Conservation (phyloP, 2,888 invertebrate species). For the Campoletis raptor region DNA sequence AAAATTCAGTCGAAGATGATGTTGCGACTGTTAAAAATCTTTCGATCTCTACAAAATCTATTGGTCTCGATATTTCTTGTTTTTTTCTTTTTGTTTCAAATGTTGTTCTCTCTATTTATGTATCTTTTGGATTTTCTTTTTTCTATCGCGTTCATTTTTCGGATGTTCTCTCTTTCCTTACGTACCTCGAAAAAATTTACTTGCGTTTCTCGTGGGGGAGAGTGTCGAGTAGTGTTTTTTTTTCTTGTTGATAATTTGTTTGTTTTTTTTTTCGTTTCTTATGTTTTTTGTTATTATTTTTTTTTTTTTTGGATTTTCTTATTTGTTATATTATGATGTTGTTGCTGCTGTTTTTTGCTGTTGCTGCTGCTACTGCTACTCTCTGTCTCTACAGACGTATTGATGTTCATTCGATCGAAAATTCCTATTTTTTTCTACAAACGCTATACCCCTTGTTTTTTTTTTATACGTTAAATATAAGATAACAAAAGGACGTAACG, state of each 20-base stretch:
- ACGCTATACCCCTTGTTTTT: slow-evolving; percentile 8
- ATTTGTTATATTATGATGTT: slow-evolving; percentile 68
- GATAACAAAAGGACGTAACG: neutral
- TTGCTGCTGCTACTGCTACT: slow-evolving; percentile 74
- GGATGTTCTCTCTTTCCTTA: slow-evolving; percentile 70
- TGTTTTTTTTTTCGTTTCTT: slow-evolving; percentile 70
- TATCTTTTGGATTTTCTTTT: neutral
- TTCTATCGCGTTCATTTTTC: slow-evolving; percentile 23
- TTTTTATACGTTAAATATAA: slow-evolving; percentile 17
- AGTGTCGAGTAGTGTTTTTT: slow-evolving; percentile 80
- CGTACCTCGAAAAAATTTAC: slow-evolving; percentile 72
- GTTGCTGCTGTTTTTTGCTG: slow-evolving; percentile 74
- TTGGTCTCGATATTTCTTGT: neutral
- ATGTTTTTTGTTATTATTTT: slow-evolving; percentile 71
- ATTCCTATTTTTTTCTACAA: neutral
- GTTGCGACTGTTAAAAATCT: neutral
- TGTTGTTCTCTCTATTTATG: neutral
- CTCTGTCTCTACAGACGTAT: slow-evolving; percentile 64
- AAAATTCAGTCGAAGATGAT: neutral
- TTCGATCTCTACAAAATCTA: neutral
- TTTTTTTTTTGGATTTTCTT: slow-evolving; percentile 72
- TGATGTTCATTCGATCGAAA: neutral
- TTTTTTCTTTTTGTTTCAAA: neutral
- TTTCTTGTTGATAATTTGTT: slow-evolving; percentile 73
- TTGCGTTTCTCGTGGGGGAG: slow-evolving; percentile 73